Evolutionary conservation across 2,888 invertebrate species (phyloP), one percentile per base, ranked within the genome.

Genomic region (Oscheius onirici): DNA sequence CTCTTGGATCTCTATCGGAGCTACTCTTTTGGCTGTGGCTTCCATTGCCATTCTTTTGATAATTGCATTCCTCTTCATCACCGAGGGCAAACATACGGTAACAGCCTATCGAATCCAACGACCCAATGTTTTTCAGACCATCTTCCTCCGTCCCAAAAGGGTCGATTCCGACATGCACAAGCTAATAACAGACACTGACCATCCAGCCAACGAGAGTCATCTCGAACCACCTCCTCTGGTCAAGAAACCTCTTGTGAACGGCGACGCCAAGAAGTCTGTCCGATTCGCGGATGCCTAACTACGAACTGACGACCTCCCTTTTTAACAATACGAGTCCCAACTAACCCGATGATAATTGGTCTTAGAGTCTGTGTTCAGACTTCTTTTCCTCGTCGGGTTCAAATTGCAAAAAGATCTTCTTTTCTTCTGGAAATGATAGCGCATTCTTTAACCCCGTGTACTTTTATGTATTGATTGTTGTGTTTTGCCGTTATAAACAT

Each of bases 1-100:
- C n/a, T 34, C 69, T 22, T 86, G 86, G 86, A 81, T 86, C 46
- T 85, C 84, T 11, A 73, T 81, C n/a, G 75, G 83, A n/a, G 87
- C 84, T 8, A 72, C 79, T 13, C 63, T 85, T 28, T 75, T 87
- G 49, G 84, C 84, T 5, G 67, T 83, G 11, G 67, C 83, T 43
- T 84, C 84, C 2, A 58, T 85, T 13, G 17, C 83, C 17, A 82
- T 87, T 24, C 76, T 86, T 49, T 41, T 77, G 40, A 75, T 75
- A 26, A 85, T 87, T 61, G 84, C 78, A 52, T 76, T 76, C 69
- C 69, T 87, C 40, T 87, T 83, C 77, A 73, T 84, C 60, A 83
- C 85, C 60, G 85, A 86, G 52, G 68, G 77, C 43, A 54, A 55
- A 17, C 40, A 41, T 54, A 54, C 54, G 41, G 66, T 66, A 54